These are phyloP conservation scores for Hirudo medicinalis DNA, from an alignment of 1,140 invertebrate species.

Conservation along the genomic window DNA sequence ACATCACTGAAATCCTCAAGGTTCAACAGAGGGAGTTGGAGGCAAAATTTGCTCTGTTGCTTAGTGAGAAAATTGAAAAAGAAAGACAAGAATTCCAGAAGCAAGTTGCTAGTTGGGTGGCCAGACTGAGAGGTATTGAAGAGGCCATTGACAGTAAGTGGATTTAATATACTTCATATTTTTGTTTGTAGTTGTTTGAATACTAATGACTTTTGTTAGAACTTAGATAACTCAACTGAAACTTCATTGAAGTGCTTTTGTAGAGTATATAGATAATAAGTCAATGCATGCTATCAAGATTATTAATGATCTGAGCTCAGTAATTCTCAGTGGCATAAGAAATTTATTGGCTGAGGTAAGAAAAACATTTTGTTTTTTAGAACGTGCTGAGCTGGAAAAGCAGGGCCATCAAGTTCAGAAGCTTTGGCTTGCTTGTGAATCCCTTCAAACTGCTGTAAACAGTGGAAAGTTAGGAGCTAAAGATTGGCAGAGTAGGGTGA, in stretches of 20 bases:
- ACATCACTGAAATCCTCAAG: constrained; percentile 58
- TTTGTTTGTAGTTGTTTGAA: background rate
- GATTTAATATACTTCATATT: too few relatives aligned
- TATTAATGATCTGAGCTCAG: background rate
- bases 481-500: constrained; percentile 35
- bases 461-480: constrained; percentile 39
- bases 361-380: constrained; percentile 44
- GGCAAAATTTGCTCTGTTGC: constrained; percentile 48
- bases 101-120: constrained; percentile 64
- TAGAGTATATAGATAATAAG: background rate
- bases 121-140: constrained; percentile 72
- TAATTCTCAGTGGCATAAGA: too few relatives aligned
- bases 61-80: constrained; percentile 48
- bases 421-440: constrained; percentile 80
- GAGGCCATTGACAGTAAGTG: constrained; percentile 64
- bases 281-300: background rate
- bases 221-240: background rate
- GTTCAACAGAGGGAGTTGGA: constrained; percentile 58
- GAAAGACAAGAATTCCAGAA: constrained; percentile 57
- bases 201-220: background rate
- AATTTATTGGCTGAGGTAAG: background rate
- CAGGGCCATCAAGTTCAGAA: constrained; percentile 65
- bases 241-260: background rate
- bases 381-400: constrained; percentile 62
- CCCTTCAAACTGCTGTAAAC: constrained; percentile 62